These are phyloP conservation scores for Nothura maculosa DNA, from an alignment of 2,797 vertebrate species.

Conservation along the genomic window DNA sequence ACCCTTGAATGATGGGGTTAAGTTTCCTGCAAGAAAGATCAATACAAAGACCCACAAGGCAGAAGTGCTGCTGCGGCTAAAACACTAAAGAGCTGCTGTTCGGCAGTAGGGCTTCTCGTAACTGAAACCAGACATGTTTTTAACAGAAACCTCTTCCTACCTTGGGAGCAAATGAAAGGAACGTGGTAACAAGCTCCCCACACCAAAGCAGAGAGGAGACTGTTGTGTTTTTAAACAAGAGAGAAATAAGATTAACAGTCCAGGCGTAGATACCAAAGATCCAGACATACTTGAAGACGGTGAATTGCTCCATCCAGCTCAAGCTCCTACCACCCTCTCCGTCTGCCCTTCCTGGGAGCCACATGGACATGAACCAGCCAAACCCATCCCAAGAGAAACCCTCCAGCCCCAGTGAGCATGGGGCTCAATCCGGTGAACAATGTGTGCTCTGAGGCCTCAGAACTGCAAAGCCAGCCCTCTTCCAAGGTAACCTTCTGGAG, in stretches of 20 bases:
- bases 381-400: not conserved
- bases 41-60: conserved; percentile 57
- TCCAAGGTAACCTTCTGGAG: not conserved
- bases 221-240: not conserved
- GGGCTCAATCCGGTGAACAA: not conserved
- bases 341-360: not conserved
- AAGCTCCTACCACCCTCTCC: not conserved
- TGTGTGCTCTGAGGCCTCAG: not conserved
- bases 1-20: conserved; percentile 65
- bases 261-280: not conserved
- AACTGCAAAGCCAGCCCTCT: not conserved
- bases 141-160: not conserved
- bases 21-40: conserved; percentile 66
- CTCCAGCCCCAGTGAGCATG: not conserved
- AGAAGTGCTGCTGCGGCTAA: conserved; percentile 47
- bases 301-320: not conserved
- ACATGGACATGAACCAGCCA: not conserved
- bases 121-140: not conserved
- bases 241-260: not conserved
- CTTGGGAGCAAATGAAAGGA: not conserved
- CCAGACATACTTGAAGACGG: not conserved
- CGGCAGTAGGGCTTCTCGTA: conserved; percentile 49
- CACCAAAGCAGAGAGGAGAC: fast-evolving
- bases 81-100: conserved; percentile 51
- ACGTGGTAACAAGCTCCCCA: not conserved